These are phyloP conservation scores for Phoxinus dragarum DNA, from an alignment of 2,797 vertebrate species.

Conservation along the genomic window DNA sequence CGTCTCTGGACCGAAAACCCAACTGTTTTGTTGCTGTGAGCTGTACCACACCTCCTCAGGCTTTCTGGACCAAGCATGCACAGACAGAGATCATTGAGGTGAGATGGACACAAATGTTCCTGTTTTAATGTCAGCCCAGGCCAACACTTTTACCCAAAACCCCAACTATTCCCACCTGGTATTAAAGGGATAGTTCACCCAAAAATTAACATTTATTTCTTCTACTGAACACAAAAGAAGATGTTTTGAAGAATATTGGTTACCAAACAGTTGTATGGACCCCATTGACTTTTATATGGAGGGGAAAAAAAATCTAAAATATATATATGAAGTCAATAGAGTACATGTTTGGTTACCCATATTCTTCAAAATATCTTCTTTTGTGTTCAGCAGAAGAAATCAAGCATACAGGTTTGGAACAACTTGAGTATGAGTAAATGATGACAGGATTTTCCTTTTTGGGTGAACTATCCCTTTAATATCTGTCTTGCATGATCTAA, in stretches of 20 bases:
- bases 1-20: slow-evolving; percentile 92
- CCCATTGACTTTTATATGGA: too few species aligned
- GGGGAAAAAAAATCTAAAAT: too few species aligned
- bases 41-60: slow-evolving; percentile 96
- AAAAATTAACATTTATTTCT: fast-evolving
- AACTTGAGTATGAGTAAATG: too few species aligned
- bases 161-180: background rate
- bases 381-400: too few species aligned
- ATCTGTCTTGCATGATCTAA: background rate
- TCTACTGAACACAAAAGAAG: background rate
- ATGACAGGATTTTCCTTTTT: too few species aligned
- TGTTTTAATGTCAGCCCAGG: background rate
- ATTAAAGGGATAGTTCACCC: background rate
- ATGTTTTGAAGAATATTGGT: too few species aligned
- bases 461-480: too few species aligned
- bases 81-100: slow-evolving; percentile 99
- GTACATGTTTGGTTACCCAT: too few species aligned
- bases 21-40: slow-evolving; percentile 97
- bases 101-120: slow-evolving; percentile 41
- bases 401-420: too few species aligned
- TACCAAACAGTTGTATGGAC: too few species aligned
- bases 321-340: too few species aligned
- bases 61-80: slow-evolving; percentile 98
- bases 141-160: background rate
- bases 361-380: too few species aligned